These are phyloP conservation scores for Chlamydotis undulata DNA, from an alignment of 2,113 vertebrate genomes.

Conservation along the genomic window DNA sequence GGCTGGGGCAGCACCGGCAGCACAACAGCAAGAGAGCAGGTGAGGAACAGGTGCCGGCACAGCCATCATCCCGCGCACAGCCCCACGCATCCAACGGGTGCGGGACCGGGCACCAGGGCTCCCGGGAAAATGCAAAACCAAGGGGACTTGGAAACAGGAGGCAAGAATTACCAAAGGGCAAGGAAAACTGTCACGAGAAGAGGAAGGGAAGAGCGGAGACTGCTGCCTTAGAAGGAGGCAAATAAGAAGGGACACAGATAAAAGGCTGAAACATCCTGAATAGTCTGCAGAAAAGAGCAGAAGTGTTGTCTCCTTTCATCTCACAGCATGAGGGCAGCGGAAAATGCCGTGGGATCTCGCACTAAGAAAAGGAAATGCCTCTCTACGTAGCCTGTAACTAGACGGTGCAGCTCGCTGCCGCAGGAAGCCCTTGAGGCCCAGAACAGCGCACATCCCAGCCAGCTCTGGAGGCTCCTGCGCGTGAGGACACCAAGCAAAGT, in stretches of 20 bases:
- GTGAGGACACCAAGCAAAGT: neutral
- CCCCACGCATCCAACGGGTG: fast-evolving
- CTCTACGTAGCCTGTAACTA: fast-evolving
- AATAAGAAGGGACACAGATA: neutral
- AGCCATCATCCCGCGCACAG: neutral
- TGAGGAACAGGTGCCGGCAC: neutral
- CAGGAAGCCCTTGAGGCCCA: neutral
- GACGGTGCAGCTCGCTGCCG: neutral
- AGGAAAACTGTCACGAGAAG: neutral
- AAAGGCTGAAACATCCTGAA: neutral
- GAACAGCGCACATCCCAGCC: neutral
- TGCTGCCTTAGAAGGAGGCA: neutral
- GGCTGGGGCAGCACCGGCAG: neutral
- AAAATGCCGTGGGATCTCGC: neutral
- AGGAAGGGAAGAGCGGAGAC: neutral
- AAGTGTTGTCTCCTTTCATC: neutral
- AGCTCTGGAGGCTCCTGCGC: neutral
- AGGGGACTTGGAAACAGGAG: neutral
- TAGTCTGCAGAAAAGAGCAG: neutral
- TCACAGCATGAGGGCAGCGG: neutral
- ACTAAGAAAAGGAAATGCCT: neutral
- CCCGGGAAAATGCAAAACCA: neutral
- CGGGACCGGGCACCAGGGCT: neutral
- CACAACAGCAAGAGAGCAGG: fast-evolving
- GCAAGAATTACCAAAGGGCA: neutral